Evolutionary conservation across 2,797 vertebrate genomes (phyloP).

Genomic region (Apogon talboti): DNA sequence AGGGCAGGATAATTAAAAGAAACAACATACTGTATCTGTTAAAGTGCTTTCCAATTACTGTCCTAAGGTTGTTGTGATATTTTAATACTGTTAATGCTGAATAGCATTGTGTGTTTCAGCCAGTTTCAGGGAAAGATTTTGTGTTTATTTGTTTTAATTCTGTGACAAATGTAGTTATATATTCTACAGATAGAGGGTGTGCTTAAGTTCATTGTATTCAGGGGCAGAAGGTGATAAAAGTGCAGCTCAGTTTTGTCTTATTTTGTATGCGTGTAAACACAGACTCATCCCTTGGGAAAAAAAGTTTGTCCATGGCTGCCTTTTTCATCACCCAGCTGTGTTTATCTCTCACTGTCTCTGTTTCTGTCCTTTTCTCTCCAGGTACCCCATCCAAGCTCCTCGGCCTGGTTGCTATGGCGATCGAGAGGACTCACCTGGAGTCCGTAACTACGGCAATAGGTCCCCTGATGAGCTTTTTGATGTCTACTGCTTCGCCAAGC

Average conservation of each 20-base stretch:
- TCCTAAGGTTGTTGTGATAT: slow-evolving; percentile 33
- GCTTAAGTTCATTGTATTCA: slow-evolving; percentile 41
- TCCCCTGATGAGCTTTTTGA: slow-evolving; percentile 90
- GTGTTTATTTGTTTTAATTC: slow-evolving; percentile 22
- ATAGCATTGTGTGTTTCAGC: no score
- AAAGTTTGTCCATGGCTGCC: slow-evolving; percentile 35
- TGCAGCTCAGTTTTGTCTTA: slow-evolving; percentile 42
- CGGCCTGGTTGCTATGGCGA: slow-evolving; percentile 97
- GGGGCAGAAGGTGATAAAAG: slow-evolving; percentile 43
- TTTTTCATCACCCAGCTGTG: slow-evolving; percentile 35
- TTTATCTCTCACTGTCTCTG: slow-evolving; percentile 42
- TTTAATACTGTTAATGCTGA: slow-evolving; percentile 15
- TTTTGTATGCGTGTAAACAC: slow-evolving; percentile 37
- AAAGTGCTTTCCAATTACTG: slow-evolving; percentile 37
- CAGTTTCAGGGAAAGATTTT: background rate
- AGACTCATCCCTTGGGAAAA: slow-evolving; percentile 35
- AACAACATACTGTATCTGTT: slow-evolving; percentile 22
- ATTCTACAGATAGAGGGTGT: slow-evolving; percentile 25
- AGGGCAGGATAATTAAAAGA: slow-evolving; percentile 44
- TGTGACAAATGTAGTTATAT: slow-evolving; percentile 27
- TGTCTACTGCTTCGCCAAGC: slow-evolving; percentile 92
- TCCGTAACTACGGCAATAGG: slow-evolving; percentile 92
- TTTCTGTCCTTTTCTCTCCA: slow-evolving; percentile 59
- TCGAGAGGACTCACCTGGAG: slow-evolving; percentile 92
- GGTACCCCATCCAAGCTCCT: slow-evolving; percentile 94